Percentiles rank a stretch among this genome's conserved stretches.
phyloP scores from a whole-genome alignment of 92 coral and sea anemone species.

The Galaxea fascicularis region DNA sequence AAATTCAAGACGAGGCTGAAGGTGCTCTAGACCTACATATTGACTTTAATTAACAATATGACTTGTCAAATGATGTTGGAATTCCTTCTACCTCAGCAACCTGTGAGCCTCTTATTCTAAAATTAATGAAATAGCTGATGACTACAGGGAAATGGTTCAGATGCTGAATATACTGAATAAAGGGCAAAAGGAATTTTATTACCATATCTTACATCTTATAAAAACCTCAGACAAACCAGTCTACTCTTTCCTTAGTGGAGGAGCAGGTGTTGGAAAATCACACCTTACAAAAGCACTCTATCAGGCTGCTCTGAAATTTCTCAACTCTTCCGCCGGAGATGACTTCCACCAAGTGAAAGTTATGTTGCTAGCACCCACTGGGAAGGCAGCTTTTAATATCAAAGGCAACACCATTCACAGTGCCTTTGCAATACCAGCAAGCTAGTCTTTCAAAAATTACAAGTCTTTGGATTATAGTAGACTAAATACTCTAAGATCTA shows the following conservation, averaged over 20 bases:
- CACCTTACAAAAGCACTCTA: slow-evolving; percentile 46
- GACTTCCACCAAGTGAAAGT: slow-evolving; percentile 39
- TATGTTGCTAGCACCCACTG: slow-evolving; percentile 56
- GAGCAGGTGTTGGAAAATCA: slow-evolving; percentile 65
- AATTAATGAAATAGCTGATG: neutral
- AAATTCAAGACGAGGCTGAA: too few relatives aligned
- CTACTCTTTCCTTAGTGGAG: slow-evolving; percentile 56
- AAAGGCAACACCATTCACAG: slow-evolving; percentile 57
- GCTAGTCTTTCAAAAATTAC: slow-evolving; percentile 48
- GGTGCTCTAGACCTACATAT: too few relatives aligned
- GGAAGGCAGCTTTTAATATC: slow-evolving; percentile 40
- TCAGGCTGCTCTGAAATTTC: slow-evolving; percentile 61
- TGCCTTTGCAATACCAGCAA: slow-evolving; percentile 58
- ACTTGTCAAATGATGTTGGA: neutral
- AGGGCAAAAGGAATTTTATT: neutral
- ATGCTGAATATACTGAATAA: neutral
- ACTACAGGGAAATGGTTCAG: neutral
- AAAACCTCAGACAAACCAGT: slow-evolving; percentile 56
- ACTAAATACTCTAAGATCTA: slow-evolving; percentile 49
- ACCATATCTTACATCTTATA: slow-evolving; percentile 24
- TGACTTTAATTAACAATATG: too few relatives aligned
- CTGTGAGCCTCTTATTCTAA: neutral
- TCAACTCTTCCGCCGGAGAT: slow-evolving; percentile 43
- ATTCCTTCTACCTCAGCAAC: neutral
- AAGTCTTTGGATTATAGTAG: slow-evolving; percentile 55